Base-by-base conservation (phyloP, 2,113 vertebrate genomes). In the Gambusia affinis region DNA sequence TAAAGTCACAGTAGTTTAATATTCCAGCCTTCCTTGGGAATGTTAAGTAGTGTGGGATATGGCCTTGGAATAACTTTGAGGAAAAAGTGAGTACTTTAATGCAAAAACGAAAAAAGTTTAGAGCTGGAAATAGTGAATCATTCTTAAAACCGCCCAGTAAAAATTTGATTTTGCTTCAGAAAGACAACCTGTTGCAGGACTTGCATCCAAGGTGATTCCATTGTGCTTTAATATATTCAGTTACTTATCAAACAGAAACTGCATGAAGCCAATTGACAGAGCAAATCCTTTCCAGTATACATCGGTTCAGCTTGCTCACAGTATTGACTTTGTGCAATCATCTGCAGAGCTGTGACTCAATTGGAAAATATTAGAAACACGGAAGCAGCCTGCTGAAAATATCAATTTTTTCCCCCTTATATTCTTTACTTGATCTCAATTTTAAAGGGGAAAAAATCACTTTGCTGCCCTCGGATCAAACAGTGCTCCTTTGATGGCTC, bases 331-430 rank as follows among this genome's bases (percentile, higher is more conserved):
- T 70, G 51, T 15, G 24, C 10, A n/a, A 3, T 27, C 7, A 6
- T 31, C 57, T 31, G 22, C 57, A 39, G 33, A 54, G 47, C 84
- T 76, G 24, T 79, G 64, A 80, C 61, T 78, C 24, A 28, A 37
- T 44, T 24, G 33, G 77, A 47, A 30, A 75, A 67, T 14, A 11
- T 70, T 33, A 29, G 0, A 28, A 14, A 47, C 44, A 47, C 6
- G 35, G 44, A 5, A 31, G 31, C 61, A 30, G 61, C 28, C 17
- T 33, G 17, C 5, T 15, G 15, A 22, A 31, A 15, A 17, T 15
- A 2, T 63, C 65, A 11, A 4, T 57, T 69, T 64, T 47, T 70
- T 33, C 3, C 30, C 30, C 30, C 0, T 31, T 28, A 27, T 2
- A 8, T 35, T 78, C 47, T 47, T 57, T 8, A 68, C 65, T 42